Base-by-base conservation (phyloP, 2,797 vertebrate genomes). In the Paratrypauchen microcephalus region DNA sequence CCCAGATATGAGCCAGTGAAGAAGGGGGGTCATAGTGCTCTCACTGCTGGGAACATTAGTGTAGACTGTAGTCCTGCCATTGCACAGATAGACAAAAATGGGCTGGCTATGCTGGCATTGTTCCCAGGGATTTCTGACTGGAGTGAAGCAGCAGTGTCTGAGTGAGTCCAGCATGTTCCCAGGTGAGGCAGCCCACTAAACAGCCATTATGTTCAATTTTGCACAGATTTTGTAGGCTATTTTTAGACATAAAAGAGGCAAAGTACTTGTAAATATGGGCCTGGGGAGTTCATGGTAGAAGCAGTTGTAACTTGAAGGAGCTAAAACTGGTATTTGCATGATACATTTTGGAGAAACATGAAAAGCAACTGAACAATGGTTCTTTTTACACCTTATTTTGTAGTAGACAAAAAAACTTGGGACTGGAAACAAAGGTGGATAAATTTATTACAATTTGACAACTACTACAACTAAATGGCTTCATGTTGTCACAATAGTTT, bases 21-120 rank as follows among this genome's bases (percentile, higher is more conserved):
- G 68, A 67, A 66, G 80, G 71, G 81, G 15, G n/a, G 58, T 11
- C 30, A 48, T 79, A 84, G 81, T 78, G 83, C 73, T 83, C 83
- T 77, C 80, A 75, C 71, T 80, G 72, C 70, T 82, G 68, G 77
- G 81, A 83, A 79, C 77, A 83, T 88, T 84, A 76, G 78, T 74
- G 82, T 71, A 83, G 73, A 80, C 74, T 67, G 75, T 75, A 77
- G 78, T 83, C 82, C 69, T 86, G 87, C 78, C 76, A 82, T 78
- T 81, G 79, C 77, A 83, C 71, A 86, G 86, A 91, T 84, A 87
- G 74, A 76, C 72, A 82, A 71, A 88, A 88, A 65, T 87, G 83
- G 77, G 83, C 73, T 87, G 77, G 68, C 75, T 83, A 75, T 66
- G 69, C 85, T 90, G 86, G 85, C 87, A 81, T 68, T 61, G 55